phyloP scores from a whole-genome alignment of 2,797 vertebrate species.

The Brachyalestes nurse region DNA sequence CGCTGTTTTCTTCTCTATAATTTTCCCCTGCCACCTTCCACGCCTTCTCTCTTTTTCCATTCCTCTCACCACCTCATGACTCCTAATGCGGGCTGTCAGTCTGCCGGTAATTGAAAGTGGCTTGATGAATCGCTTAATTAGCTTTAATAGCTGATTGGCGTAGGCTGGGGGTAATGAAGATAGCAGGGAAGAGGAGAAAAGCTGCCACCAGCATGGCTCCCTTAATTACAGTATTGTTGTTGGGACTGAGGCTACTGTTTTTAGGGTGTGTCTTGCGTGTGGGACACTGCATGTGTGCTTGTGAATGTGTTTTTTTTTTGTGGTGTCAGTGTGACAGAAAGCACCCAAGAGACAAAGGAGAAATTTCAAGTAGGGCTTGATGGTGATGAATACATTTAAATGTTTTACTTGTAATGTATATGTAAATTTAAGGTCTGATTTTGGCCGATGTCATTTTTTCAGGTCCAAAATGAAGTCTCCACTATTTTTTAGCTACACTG shows the following conservation, averaged over 20 bases:
- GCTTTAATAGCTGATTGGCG: conserved; percentile 90
- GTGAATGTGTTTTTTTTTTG: background rate
- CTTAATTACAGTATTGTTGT: conserved; percentile 78
- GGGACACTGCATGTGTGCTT: background rate
- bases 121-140: conserved; percentile 96
- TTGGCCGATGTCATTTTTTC: no score
- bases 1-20: background rate
- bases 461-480: no score
- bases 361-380: no score
- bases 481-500: no score
- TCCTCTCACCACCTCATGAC: conserved; percentile 75
- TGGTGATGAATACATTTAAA: no score
- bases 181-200: conserved; percentile 80
- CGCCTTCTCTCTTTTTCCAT: conserved; percentile 57
- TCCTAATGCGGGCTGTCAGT: conserved; percentile 89
- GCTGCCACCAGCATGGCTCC: conserved; percentile 75
- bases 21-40: conserved; percentile 50
- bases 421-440: no score
- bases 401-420: no score
- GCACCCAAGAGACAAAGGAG: background rate
- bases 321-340: background rate
- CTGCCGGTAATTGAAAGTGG: conserved; percentile 92
- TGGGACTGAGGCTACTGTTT: conserved; percentile 67
- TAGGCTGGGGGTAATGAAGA: conserved; percentile 88
- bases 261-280: background rate